A percentile compares a stretch with the other conserved stretches of the same genome.
phyloP scores from a whole-genome alignment of 1,140 invertebrate species.

The Macrosteles quadrilineatus region DNA sequence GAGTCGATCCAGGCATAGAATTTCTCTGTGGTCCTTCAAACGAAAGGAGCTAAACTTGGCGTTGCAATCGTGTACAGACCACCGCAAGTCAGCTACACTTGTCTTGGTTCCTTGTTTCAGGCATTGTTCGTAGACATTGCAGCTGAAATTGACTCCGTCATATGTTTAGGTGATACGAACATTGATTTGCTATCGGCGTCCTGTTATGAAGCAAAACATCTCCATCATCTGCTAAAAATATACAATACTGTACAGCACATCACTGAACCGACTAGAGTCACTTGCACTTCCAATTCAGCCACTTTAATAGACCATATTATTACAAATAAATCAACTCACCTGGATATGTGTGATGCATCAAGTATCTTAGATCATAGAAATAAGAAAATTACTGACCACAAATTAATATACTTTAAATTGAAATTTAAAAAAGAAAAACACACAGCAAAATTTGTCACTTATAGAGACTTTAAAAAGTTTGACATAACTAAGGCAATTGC shows the following conservation, averaged over 20 bases:
- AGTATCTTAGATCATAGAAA: not conserved
- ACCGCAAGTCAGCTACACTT: not conserved
- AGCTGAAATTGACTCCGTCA: not conserved
- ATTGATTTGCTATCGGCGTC: not conserved
- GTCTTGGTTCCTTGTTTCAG: not conserved
- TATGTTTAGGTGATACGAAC: conserved; percentile 16
- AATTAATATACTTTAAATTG: not conserved
- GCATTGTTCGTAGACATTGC: not conserved
- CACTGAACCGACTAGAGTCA: not conserved
- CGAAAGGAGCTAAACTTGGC: not conserved
- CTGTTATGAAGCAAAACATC: not conserved
- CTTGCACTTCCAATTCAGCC: not conserved
- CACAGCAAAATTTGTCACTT: not conserved
- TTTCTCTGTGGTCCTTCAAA: not conserved
- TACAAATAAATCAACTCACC: not conserved
- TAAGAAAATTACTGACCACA: not conserved
- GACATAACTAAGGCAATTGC: not conserved
- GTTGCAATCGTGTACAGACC: not conserved
- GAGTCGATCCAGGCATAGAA: not conserved
- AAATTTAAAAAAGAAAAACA: not conserved
- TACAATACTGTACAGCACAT: not conserved
- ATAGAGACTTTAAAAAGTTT: not conserved
- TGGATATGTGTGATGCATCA: not conserved
- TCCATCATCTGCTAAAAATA: not conserved
- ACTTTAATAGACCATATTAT: not conserved